These are phyloP conservation scores for Toxonevra muliebris DNA, from an alignment of 2,888 invertebrate genomes.

Conservation along the genomic window DNA sequence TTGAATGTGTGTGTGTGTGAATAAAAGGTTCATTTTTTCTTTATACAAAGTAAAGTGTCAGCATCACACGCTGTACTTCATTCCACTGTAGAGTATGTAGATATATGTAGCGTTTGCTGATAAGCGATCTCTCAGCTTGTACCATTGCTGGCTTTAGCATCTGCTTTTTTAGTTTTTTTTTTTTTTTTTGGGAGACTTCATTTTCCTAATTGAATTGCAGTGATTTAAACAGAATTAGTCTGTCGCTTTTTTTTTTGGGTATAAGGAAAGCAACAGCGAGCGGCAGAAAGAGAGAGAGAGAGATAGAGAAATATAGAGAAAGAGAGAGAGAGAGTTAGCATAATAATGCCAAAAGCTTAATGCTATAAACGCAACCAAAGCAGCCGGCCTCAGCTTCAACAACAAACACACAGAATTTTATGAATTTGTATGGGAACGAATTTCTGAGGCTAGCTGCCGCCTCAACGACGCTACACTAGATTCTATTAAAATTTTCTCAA, in stretches of 20 bases:
- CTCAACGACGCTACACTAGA: too few relatives aligned
- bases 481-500: too few relatives aligned
- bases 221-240: slow-evolving; percentile 7
- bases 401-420: too few relatives aligned
- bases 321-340: neutral
- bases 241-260: slow-evolving; percentile 7
- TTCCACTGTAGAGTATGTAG: slow-evolving; percentile 6
- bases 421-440: too few relatives aligned
- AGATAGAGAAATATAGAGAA: neutral
- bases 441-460: too few relatives aligned
- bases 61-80: slow-evolving; percentile 14
- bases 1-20: neutral
- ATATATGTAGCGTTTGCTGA: slow-evolving; percentile 4
- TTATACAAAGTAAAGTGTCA: neutral
- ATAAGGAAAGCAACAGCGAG: slow-evolving; percentile 40
- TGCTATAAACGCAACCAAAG: too few relatives aligned
- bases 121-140: neutral
- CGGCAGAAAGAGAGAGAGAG: slow-evolving; percentile 1
- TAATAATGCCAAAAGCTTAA: neutral
- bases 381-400: too few relatives aligned
- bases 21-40: too few relatives aligned
- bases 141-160: slow-evolving; percentile 1
- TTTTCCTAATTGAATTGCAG: slow-evolving; percentile 27
- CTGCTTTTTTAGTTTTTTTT: slow-evolving; percentile 4
- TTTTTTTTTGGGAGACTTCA: slow-evolving; percentile 18